Evolutionary conservation across 2,113 vertebrate genomes (phyloP).

Genomic region (Etheostoma cragini): DNA sequence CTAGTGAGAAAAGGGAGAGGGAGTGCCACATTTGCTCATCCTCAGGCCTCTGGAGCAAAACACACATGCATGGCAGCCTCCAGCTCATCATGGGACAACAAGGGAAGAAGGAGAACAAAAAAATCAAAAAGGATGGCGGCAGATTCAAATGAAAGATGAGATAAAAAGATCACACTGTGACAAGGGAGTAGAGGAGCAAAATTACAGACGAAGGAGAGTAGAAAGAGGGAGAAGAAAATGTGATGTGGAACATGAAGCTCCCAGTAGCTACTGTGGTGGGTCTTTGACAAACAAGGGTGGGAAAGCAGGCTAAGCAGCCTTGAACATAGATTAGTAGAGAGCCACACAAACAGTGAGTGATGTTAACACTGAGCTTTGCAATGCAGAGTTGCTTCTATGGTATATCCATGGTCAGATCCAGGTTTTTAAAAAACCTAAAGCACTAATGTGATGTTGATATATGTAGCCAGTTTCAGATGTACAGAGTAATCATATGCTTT

Average conservation of each 20-base stretch:
- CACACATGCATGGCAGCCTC: constrained; percentile 35
- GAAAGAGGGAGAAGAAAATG: constrained; percentile 12
- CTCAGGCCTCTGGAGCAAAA: constrained; percentile 59
- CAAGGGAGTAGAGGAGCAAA: constrained; percentile 26
- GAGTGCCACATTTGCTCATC: constrained; percentile 74
- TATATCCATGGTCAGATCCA: neutral
- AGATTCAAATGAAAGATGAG: constrained; percentile 35
- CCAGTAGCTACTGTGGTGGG: constrained; percentile 33
- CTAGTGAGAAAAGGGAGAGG: constrained; percentile 42
- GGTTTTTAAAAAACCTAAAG: constrained; percentile 35
- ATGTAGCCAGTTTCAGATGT: constrained; percentile 43
- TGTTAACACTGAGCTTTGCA: constrained; percentile 24
- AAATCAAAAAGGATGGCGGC: constrained; percentile 19
- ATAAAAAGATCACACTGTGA: constrained; percentile 57
- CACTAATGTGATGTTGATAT: constrained; percentile 37
- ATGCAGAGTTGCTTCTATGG: neutral
- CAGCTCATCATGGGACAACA: constrained; percentile 27
- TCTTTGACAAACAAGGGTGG: constrained; percentile 48
- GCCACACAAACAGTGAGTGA: constrained; percentile 24
- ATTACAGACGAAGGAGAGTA: constrained; percentile 22
- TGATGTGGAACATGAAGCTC: constrained; percentile 27
- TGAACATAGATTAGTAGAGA: constrained; percentile 59
- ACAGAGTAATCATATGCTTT: constrained; percentile 28
- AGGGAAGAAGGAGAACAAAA: constrained; percentile 20
- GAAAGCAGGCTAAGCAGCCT: constrained; percentile 44